phyloP scores from a whole-genome alignment of 2,888 invertebrate genomes.

The Tachina lurida region DNA sequence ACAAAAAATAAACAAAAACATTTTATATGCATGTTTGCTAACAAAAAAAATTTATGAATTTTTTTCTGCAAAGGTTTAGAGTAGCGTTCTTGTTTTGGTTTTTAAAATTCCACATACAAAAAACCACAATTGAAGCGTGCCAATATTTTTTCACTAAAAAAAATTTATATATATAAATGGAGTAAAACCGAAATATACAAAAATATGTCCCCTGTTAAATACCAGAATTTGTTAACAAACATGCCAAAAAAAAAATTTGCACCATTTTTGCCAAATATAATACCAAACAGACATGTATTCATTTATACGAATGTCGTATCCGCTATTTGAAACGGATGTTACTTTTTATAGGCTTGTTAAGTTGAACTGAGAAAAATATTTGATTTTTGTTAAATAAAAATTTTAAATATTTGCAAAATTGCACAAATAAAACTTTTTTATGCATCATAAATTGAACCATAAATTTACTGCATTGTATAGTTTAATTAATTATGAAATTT shows the following conservation, averaged over 20 bases:
- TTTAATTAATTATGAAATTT: too few relatives aligned
- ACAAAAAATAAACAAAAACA: neutral
- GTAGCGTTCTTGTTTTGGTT: neutral
- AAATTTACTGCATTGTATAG: too few relatives aligned
- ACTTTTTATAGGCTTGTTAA: constrained; percentile 35
- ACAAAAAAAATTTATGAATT: neutral
- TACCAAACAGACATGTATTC: constrained; percentile 27
- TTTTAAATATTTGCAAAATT: neutral
- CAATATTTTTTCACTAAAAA: constrained; percentile 22
- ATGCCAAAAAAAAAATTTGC: neutral
- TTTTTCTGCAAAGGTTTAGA: neutral
- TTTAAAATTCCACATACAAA: constrained; percentile 25
- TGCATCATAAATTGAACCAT: too few relatives aligned
- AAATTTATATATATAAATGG: neutral
- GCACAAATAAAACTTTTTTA: neutral
- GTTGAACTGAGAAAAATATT: neutral
- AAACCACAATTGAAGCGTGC: constrained; percentile 63
- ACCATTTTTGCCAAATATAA: constrained; percentile 48
- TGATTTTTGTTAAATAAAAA: neutral
- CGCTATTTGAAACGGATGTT: constrained; percentile 48
- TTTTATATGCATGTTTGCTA: neutral
- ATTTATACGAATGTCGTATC: constrained; percentile 35
- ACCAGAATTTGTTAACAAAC: constrained; percentile 22
- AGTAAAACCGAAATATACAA: constrained; percentile 17
- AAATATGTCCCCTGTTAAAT: constrained; percentile 34